phyloP scores from a whole-genome alignment of 2,113 vertebrate species.

The Rhagologus leucostigma region DNA sequence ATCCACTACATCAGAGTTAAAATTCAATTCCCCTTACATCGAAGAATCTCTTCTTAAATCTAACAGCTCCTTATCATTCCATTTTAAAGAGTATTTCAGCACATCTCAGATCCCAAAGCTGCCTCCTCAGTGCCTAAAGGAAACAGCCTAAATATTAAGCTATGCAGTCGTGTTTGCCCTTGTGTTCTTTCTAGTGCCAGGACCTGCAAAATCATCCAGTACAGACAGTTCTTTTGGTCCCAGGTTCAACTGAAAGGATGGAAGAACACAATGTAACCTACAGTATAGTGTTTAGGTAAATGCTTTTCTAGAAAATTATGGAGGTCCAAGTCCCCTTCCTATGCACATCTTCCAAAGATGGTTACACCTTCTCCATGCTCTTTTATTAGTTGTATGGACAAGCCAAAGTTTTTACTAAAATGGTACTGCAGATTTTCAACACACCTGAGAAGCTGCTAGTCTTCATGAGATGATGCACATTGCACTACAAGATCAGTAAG shows the following conservation, averaged over 20 bases:
- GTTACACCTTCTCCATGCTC: background rate
- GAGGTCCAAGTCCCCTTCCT: background rate
- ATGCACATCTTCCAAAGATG: background rate
- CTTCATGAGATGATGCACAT: background rate
- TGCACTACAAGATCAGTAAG: background rate
- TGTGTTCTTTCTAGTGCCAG: background rate
- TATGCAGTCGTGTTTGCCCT: background rate
- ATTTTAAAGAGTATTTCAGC: background rate
- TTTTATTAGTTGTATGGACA: background rate
- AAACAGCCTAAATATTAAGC: background rate
- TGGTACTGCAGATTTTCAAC: background rate
- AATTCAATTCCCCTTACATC: background rate
- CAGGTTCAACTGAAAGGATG: background rate
- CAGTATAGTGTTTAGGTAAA: fast-evolving
- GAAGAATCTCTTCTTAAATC: background rate
- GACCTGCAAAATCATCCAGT: background rate
- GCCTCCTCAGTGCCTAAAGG: background rate
- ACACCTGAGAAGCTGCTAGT: background rate
- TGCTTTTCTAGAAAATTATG: background rate
- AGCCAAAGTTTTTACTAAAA: background rate
- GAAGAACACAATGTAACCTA: background rate
- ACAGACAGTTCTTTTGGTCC: background rate
- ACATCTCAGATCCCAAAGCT: background rate
- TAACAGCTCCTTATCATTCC: background rate
- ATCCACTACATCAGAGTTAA: background rate